These are phyloP conservation scores for Trachelus tabidus DNA, from an alignment of 2,888 invertebrate genomes.

Conservation along the genomic window DNA sequence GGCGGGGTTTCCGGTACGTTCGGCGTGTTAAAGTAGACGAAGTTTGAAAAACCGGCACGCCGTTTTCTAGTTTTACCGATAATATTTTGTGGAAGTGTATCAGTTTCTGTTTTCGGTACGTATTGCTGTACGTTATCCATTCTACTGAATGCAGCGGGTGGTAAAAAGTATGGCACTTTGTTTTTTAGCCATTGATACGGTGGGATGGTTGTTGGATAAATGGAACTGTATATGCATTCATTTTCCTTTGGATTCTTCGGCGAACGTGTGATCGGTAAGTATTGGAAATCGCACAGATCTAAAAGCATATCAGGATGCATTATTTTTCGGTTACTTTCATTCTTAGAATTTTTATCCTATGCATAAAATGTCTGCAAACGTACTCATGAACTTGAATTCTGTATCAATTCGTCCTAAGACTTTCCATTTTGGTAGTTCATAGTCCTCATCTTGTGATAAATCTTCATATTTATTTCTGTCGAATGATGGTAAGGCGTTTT, in stretches of 20 bases:
- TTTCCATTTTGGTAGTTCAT: slow-evolving; percentile 62
- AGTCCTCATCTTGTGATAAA: slow-evolving; percentile 59
- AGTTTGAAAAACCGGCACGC: slow-evolving; percentile 71
- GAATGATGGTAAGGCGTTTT: slow-evolving; percentile 14
- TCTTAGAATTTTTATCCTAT: not conserved
- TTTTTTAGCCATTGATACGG: slow-evolving; percentile 71
- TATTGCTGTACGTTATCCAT: slow-evolving; percentile 72
- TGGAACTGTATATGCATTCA: slow-evolving; percentile 73
- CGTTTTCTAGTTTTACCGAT: slow-evolving; percentile 69
- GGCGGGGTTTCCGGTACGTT: slow-evolving; percentile 76
- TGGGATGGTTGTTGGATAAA: slow-evolving; percentile 72
- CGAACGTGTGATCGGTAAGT: slow-evolving; percentile 76
- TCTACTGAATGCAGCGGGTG: slow-evolving; percentile 84
- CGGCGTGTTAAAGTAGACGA: slow-evolving; percentile 73
- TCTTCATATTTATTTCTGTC: slow-evolving; percentile 40
- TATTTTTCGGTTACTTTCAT: not conserved
- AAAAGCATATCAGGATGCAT: slow-evolving; percentile 42
- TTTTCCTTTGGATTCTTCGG: slow-evolving; percentile 63
- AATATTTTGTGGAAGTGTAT: slow-evolving; percentile 56
- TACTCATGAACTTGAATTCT: slow-evolving; percentile 76
- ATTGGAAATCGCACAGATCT: slow-evolving; percentile 94
- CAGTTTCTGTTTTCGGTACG: slow-evolving; percentile 54
- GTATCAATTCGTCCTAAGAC: slow-evolving; percentile 73
- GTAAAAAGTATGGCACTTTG: slow-evolving; percentile 73
- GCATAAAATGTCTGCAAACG: slow-evolving; percentile 43